Conservation (phyloP, 2,113 vertebrate species). For the Cepphus grylle region DNA sequence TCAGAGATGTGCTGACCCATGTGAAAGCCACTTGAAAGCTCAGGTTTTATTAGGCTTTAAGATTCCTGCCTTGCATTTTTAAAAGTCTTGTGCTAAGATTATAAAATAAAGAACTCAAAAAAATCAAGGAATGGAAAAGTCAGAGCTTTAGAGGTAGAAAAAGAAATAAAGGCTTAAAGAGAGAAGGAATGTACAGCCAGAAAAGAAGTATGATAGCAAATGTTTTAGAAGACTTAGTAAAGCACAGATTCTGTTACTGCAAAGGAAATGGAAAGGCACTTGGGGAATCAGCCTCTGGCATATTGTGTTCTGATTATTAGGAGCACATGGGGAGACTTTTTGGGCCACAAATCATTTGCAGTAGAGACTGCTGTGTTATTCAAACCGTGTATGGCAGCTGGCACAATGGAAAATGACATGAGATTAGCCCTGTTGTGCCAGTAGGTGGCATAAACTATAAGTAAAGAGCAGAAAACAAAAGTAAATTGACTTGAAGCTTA, state of each 20-base stretch:
- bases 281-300: not conserved
- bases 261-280: not conserved
- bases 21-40: not conserved
- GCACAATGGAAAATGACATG: not conserved
- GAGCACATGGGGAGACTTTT: not conserved
- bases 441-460: not conserved
- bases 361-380: not conserved
- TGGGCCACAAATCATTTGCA: not conserved
- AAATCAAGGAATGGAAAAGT: not conserved
- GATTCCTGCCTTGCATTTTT: not conserved
- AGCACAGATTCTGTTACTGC: not conserved
- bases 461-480: not conserved
- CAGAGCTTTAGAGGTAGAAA: not conserved
- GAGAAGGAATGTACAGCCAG: not conserved
- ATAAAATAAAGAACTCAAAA: not conserved
- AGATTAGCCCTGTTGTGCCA: not conserved
- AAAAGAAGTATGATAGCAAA: not conserved
- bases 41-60: not conserved
- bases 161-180: not conserved
- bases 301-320: not conserved
- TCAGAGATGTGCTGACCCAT: not conserved
- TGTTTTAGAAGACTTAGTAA: not conserved
- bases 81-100: not conserved
- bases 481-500: not conserved
- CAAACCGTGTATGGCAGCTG: fast-evolving